Percentiles rank a stretch among this genome's conserved stretches.
Conservation (phyloP, 2,888 invertebrate species). For the Tuberolachnus salignus region DNA sequence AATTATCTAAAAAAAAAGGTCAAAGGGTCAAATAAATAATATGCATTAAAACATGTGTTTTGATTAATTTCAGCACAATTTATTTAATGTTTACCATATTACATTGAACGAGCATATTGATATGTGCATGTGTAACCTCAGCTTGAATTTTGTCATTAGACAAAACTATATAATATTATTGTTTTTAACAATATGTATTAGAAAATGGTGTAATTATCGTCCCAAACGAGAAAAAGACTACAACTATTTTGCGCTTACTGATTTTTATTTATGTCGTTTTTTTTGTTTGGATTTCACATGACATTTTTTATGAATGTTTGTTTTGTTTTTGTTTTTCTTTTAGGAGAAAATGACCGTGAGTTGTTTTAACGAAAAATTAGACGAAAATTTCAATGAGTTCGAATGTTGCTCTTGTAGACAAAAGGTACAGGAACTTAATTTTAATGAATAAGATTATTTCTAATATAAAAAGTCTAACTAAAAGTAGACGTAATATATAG, state of each 20-base stretch:
- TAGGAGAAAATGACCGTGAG: slow-evolving; percentile 46
- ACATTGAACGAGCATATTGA: neutral
- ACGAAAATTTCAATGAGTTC: slow-evolving; percentile 92
- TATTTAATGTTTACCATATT: neutral
- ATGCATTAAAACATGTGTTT: neutral
- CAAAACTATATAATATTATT: neutral
- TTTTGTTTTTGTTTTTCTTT: slow-evolving; percentile 57
- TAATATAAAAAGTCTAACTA: slow-evolving; percentile 39
- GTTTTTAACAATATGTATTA: neutral
- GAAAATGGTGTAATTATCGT: slow-evolving; percentile 10
- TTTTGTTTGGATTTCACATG: slow-evolving; percentile 35
- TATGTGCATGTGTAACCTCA: neutral
- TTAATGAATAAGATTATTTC: slow-evolving; percentile 13
- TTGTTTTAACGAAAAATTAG: slow-evolving; percentile 70
- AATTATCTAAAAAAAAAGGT: neutral
- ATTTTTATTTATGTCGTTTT: slow-evolving; percentile 19
- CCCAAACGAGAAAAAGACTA: neutral
- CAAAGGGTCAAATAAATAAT: neutral
- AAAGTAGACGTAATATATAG: slow-evolving; percentile 36
- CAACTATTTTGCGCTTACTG: slow-evolving; percentile 24
- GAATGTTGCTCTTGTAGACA: slow-evolving; percentile 97
- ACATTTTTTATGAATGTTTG: slow-evolving; percentile 53
- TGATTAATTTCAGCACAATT: neutral
- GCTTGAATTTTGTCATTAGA: slow-evolving; percentile 7
- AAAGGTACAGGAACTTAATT: slow-evolving; percentile 71